Evolutionary conservation across 2,797 vertebrate genomes (phyloP).

Genomic region (Eulemur albifrons): DNA sequence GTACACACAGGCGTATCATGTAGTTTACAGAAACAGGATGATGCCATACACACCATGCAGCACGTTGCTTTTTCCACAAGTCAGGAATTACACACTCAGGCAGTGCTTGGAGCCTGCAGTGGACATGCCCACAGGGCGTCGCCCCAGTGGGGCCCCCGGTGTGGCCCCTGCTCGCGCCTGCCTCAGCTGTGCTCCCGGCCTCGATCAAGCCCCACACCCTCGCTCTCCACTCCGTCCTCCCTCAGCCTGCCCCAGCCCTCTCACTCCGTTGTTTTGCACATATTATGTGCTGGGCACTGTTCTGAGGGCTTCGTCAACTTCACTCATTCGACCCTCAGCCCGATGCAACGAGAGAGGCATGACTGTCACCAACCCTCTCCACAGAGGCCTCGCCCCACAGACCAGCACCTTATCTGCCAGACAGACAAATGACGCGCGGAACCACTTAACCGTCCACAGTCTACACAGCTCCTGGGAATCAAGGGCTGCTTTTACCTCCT

Average conservation of each 20-base stretch:
- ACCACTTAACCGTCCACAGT: neutral
- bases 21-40: neutral
- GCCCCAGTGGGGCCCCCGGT: neutral
- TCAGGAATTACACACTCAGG: neutral
- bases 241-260: neutral
- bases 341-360: rapidly evolving
- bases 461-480: neutral
- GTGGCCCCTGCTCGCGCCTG: rapidly evolving
- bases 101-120: neutral
- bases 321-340: neutral
- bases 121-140: rapidly evolving
- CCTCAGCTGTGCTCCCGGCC: rapidly evolving
- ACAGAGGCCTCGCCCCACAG: neutral
- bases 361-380: rapidly evolving
- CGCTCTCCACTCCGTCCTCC: neutral
- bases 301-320: neutral
- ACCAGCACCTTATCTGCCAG: neutral
- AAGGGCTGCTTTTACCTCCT: neutral
- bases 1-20: rapidly evolving
- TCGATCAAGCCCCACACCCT: rapidly evolving
- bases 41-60: rapidly evolving
- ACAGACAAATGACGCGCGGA: neutral
- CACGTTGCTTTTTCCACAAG: neutral
- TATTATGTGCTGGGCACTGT: rapidly evolving
- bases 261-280: rapidly evolving